Evolutionary conservation across 2,888 invertebrate species (phyloP).

Genomic region (Seira musarum): DNA sequence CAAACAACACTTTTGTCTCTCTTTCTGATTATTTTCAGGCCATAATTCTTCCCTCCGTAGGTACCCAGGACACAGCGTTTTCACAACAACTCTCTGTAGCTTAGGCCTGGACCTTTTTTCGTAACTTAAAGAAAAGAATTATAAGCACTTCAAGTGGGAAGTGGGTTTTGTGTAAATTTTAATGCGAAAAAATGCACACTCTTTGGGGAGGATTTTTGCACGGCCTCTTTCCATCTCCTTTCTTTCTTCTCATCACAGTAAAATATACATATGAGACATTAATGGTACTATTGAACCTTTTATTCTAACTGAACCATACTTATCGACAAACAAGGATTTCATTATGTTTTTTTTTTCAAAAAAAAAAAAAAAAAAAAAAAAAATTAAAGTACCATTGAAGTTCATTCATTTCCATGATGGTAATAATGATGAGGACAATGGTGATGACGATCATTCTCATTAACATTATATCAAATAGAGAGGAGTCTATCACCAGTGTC

Average conservation of each 20-base stretch:
- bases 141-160: too few relatives aligned
- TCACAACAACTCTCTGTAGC: not conserved
- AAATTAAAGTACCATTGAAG: not conserved
- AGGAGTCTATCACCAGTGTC: too few relatives aligned
- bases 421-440: too few relatives aligned
- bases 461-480: not conserved
- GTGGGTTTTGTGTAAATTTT: too few relatives aligned
- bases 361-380: too few relatives aligned
- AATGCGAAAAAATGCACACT: too few relatives aligned
- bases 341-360: slow-evolving; percentile 22
- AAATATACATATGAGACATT: not conserved
- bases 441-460: not conserved
- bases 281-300: slow-evolving; percentile 45
- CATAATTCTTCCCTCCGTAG: not conserved
- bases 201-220: too few relatives aligned
- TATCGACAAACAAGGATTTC: slow-evolving; percentile 18
- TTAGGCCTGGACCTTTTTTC: not conserved
- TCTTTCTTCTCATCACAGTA: too few relatives aligned
- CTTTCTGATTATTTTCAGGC: slow-evolving; percentile 8
- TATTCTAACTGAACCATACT: slow-evolving; percentile 4
- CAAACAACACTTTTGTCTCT: slow-evolving; percentile 10
- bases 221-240: too few relatives aligned
- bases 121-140: too few relatives aligned
- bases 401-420: not conserved
- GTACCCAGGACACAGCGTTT: too few relatives aligned